phyloP scores from a whole-genome alignment of 2,113 vertebrate genomes.

The Tympanuchus pallidicinctus region DNA sequence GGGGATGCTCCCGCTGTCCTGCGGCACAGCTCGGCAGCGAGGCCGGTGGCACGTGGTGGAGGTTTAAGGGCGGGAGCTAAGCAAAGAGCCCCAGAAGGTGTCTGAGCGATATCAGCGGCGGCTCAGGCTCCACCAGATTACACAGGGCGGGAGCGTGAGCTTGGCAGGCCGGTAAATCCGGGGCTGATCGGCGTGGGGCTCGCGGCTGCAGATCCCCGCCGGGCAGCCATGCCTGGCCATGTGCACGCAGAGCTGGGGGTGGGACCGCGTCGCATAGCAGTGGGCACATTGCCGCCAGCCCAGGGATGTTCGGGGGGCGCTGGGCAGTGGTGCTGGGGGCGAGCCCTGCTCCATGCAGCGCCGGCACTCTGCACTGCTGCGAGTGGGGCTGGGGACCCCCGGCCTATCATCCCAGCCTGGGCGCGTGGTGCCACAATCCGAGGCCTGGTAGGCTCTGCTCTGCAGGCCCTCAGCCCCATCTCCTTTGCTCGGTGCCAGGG shows the following conservation, averaged over 20 bases:
- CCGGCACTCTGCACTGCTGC: too few species aligned
- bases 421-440: background rate
- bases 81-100: background rate
- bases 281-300: background rate
- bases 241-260: background rate
- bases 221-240: rapidly evolving
- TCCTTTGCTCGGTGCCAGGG: too few species aligned
- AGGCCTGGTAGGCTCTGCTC: too few species aligned
- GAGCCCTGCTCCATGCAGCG: too few species aligned
- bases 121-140: background rate
- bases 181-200: background rate
- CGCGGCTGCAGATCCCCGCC: background rate
- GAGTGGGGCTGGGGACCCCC: too few species aligned
- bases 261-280: background rate
- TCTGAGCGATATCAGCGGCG: background rate
- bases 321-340: too few species aligned
- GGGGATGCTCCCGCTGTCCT: background rate
- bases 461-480: too few species aligned
- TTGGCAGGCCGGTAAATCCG: background rate
- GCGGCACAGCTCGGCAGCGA: too few species aligned
- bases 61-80: background rate
- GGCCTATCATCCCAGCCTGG: background rate
- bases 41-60: background rate
- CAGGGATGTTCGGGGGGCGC: too few species aligned
- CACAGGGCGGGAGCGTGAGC: background rate